Base-by-base conservation (phyloP, 2,113 vertebrate species). In the Hippopotamus amphibius region DNA sequence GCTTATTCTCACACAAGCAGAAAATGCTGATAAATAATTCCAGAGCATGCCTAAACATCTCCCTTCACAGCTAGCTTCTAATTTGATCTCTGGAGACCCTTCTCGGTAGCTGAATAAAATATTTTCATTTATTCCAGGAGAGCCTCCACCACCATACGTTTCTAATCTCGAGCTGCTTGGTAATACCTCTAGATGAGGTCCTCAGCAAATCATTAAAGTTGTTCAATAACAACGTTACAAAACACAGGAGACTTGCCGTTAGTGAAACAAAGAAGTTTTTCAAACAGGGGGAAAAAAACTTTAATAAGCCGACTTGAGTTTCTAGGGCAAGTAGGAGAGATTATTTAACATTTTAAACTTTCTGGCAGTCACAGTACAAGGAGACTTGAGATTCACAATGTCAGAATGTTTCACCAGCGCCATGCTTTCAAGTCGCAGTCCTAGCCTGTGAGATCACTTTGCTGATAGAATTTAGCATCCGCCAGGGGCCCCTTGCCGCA, bases 21-120 rank as follows among this genome's bases (percentile, higher is more conserved):
- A 98, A 99, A 99, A 99, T 98, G 97, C 98, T 98, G 98, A 99
- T 99, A 99, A 99, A 99, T 99, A 99, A 99, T 99, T 99, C 99
- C 98, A 98, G 98, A 98, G 98, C 98, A 98, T 99, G 98, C 99
- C 98, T 98, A 99, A 99, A 98, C 98, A 99, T 98, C 98, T 99
- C 98, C 98, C 98, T 98, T 99, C 99, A 98, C 98, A 99, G 98
- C 98, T 97, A 99, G 98, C 98, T 98, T 98, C 99, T 99, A 99
- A 99, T 99, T 99, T 99, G 98, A 99, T 99, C 99, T 98, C 98
- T 97, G 93, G 99, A 98, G 99, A 99, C 98, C 98, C 83, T 98
- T 98, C 97, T 98, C 97, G 81, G 97, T 98, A 99, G 98, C 98
- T 98, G 98, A 98, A 99, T 98, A 98, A 98, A 98, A 99, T 99